Evolutionary conservation across 2,888 invertebrate genomes (phyloP), one percentile per base, ranked within the genome.

Genomic region (Xestoiulus laeticollis): DNA sequence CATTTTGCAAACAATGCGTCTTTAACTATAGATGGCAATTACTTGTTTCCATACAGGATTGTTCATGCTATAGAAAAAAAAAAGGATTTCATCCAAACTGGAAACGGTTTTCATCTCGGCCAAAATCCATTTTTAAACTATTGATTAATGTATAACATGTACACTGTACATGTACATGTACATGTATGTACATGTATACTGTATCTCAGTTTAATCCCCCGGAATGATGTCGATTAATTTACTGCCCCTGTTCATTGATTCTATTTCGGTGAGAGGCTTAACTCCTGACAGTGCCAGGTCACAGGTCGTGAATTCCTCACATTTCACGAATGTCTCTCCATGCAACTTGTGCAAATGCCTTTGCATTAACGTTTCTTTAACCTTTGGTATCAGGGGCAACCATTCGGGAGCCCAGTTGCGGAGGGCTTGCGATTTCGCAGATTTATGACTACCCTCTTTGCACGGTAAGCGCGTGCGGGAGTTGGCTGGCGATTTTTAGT

Each of bases 401-500:
- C n/a, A 8, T 59, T 22, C 22, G 16, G 48, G 16, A 19, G 14
- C 19, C 16, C 48, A 48, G 8, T 59, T 59, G 59, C 8, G 59
- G 22, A 22, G n/a, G n/a, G 22, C 59, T 22, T n/a, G 19, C 59
- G n/a, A 59, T 59, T 59, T 68, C 68, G 26, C 26, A 26, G 12
- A 26, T 68, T 68, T 68, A 26, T 68, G 26, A 10, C 59, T 14
- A 44, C 19, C 68, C 12, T 26, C 68, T 8, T 26, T 12, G 53
- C 6, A 59, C 53, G 53, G 26, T 30, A 19, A 14, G 84, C 84
- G 84, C 84, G 84, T 84, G 84, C 84, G n/a, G 5, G 26, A 19
- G 83, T 83, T 83, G 16, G 14, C 32, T 30, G 16, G 83, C 83
- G 43, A 84, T 84, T 84, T 84, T 84, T 84, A 43, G n/a, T 84